Evolutionary conservation across 2,888 invertebrate species (phyloP).

Genomic region (Acrocyrtus sp.): DNA sequence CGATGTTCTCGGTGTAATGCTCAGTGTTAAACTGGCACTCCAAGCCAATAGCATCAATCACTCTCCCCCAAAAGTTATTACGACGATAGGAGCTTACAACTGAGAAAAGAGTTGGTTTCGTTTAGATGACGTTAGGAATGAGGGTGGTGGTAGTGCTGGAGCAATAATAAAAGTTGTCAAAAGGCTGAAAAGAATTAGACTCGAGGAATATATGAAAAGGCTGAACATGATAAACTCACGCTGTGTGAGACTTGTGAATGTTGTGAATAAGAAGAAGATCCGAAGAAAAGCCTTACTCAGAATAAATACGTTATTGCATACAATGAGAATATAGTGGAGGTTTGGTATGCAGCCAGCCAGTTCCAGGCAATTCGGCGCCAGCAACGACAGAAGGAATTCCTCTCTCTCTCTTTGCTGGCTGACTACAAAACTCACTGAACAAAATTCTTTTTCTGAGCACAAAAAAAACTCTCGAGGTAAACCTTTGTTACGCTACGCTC

Average conservation of each 20-base stretch:
- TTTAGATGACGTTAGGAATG: background rate
- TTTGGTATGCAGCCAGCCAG: constrained; percentile 47
- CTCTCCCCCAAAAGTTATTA: background rate
- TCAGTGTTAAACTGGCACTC: constrained; percentile 25
- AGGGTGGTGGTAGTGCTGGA: constrained; percentile 5
- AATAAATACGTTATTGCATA: constrained; percentile 9
- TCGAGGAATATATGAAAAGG: background rate
- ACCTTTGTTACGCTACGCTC: background rate
- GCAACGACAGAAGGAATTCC: constrained; percentile 39
- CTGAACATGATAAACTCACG: constrained; percentile 6
- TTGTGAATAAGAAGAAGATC: background rate
- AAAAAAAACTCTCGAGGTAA: constrained; percentile 11
- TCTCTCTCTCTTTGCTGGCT: too few species aligned
- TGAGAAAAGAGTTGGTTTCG: too few species aligned
- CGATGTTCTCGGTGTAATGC: too few species aligned
- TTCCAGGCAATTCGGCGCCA: constrained; percentile 44
- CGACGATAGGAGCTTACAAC: background rate
- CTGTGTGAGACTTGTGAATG: constrained; percentile 12
- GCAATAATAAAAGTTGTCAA: constrained; percentile 25
- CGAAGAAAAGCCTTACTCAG: background rate
- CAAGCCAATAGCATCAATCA: constrained; percentile 28
- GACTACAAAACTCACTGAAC: too few species aligned
- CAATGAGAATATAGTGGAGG: constrained; percentile 12
- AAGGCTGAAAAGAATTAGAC: constrained; percentile 18
- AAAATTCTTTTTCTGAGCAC: constrained; percentile 20